Base-by-base conservation (phyloP, 2,888 invertebrate genomes). In the Protodeltote pygarga region DNA sequence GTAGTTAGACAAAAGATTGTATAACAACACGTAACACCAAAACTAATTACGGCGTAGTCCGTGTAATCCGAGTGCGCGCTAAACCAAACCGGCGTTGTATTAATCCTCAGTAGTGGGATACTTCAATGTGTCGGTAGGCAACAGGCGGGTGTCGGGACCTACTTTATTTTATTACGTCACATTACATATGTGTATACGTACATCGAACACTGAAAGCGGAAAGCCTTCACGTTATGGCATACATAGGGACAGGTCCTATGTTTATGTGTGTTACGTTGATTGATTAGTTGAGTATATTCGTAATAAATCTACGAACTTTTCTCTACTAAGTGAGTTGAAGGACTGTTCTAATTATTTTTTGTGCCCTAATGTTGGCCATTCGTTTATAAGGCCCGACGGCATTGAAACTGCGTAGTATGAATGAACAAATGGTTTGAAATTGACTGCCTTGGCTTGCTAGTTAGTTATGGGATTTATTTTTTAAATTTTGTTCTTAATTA, bases 11-110 rank as follows among this genome's bases (percentile, higher is more conserved):
- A 20, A 38, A 41, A 55, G 65, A 62, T 68, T 65, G 50, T 62
- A 58, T 64, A 62, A 58, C 58, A 61, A 66, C 65, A 66, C 65
- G 74, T 67, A 61, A 61, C 66, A 63, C 70, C 58, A 55, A 77
- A 77, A 76, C 74, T 79, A 80, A 80, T 80, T 79, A 77, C 71
- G 69, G 58, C 64, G 58, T 72, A 79, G 74, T 71, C 72, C 63
- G 52, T 55, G 68, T 79, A 79, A 80, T 77, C 77, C 71, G 46
- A 70, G 59, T 66, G 48, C 59, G 39, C 66, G 69, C 72, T 67
- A 68, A 74, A 71, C 72, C 73, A 67, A 72, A 71, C 71, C 24
- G 28, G 29, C 28, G 61, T 53, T 46, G 60, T 67, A 73, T 75
- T 74, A 77, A 78, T 76, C 71, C 71, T 57, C 65, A 61, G 51